Evolutionary conservation across 2,888 invertebrate species (phyloP), one percentile per base, ranked within the genome.

Genomic region (Pemphredon lugubris): DNA sequence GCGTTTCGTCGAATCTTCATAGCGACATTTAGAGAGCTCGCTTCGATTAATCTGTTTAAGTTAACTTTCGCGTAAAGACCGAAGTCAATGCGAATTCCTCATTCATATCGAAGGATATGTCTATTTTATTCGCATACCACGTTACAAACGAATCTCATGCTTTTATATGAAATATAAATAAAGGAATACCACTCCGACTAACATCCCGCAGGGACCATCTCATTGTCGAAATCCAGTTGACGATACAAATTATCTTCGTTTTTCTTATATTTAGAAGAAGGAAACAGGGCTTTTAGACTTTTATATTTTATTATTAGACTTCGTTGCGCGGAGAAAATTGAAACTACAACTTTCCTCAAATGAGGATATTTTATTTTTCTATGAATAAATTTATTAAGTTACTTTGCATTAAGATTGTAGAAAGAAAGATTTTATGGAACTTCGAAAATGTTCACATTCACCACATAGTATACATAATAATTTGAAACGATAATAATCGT

Each of bases 181-280:
- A 55, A 63, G 30, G 54, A 40, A 47, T 66, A 67, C 53, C 51
- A 75, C 65, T 66, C 51, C 37, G 55, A 76, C 72, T 70, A 59
- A 69, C 79, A 84, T 84, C 84, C 83, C 84, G 73, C 81, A 80
- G 84, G 84, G 84, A 84, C 84, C 84, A 84, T 79, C 75, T 74
- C 63, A 72, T 78, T 66, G 70, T 77, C 20, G 50, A 75, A 60
- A 66, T 40, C 48, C 73, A 61, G 54, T 21, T 68, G 74, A 71
- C 39, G 51, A 58, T 58, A 57, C 39, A 58, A 63, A 39, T 61
- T 59, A 77, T 77, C 55, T 53, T 68, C 68, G 69, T 48, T 54
- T 65, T 69, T 61, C 54, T 53, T 73, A 77, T 72, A 66, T 66
- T 53, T 51, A 40, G 39, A 37, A 65, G 47, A 18, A 26, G 23